A percentile compares a stretch with the other conserved stretches of the same genome.
These are phyloP conservation scores for Toxotes lorentzi DNA, from an alignment of 2,797 vertebrate genomes.

Conservation along the genomic window DNA sequence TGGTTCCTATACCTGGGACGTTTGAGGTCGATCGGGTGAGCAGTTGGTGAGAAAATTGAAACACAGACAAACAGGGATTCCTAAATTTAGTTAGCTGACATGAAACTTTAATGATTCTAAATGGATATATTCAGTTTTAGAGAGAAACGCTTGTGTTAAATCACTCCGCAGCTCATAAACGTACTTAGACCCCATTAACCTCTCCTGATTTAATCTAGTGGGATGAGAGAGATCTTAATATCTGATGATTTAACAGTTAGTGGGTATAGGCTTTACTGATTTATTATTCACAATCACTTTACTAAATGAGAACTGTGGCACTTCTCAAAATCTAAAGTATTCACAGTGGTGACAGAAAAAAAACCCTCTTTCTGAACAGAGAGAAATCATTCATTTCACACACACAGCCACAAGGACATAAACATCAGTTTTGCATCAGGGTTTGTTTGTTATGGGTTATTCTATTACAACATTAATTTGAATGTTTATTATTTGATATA, in stretches of 20 bases:
- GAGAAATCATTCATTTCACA: background rate
- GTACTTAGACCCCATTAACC: slow-evolving; percentile 35
- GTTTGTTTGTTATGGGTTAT: background rate
- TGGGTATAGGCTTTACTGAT: background rate
- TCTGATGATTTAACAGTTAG: slow-evolving; percentile 19
- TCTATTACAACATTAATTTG: background rate
- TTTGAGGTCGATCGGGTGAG: too few relatives aligned
- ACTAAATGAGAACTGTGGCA: too few relatives aligned
- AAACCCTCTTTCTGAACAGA: too few relatives aligned
- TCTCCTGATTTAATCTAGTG: slow-evolving; percentile 3
- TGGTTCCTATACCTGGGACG: too few relatives aligned
- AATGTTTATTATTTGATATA: background rate
- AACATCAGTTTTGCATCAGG: background rate
- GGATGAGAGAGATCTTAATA: background rate
- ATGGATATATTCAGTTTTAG: slow-evolving; percentile 18
- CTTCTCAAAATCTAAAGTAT: too few relatives aligned
- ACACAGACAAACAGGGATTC: too few relatives aligned
- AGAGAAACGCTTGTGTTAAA: background rate
- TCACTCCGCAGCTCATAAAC: slow-evolving; percentile 29
- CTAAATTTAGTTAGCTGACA: slow-evolving; percentile 2
- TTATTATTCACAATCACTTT: background rate
- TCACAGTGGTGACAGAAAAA: too few relatives aligned
- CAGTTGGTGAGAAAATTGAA: too few relatives aligned
- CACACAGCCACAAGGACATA: background rate
- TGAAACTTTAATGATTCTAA: slow-evolving; percentile 39